A percentile compares a stretch with the other conserved stretches of the same genome.
Conservation (phyloP, 2,797 vertebrate species). For the Eulemur rubriventer region DNA sequence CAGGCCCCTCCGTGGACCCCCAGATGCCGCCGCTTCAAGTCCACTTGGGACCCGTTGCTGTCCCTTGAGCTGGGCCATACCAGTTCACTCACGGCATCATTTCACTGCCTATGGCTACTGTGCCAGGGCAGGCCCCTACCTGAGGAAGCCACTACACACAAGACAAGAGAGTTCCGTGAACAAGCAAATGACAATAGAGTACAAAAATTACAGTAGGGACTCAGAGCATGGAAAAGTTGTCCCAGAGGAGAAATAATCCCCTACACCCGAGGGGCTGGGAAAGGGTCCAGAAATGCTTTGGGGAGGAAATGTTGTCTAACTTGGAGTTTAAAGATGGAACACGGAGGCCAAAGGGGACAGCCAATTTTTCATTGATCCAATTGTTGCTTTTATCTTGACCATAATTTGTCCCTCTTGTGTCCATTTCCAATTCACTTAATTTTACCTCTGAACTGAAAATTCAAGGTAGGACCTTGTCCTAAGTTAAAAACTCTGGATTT, state of each 20-base stretch:
- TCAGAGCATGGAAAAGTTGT: neutral
- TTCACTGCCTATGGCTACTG: neutral
- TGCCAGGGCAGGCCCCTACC: neutral
- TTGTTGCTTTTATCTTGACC: neutral
- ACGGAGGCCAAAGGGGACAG: neutral
- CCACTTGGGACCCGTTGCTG: neutral
- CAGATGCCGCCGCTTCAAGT: neutral
- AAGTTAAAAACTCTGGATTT: neutral
- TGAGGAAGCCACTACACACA: neutral
- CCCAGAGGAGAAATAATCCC: neutral
- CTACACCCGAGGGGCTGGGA: neutral
- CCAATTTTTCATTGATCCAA: neutral
- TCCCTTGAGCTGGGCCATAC: neutral
- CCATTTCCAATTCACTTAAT: neutral
- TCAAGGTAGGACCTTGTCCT: neutral
- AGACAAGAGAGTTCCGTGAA: neutral
- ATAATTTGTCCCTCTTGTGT: neutral
- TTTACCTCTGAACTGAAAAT: neutral
- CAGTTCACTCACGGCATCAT: neutral
- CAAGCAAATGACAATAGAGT: no score
- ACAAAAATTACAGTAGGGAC: neutral
- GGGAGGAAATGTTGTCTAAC: neutral
- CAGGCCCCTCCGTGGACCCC: neutral
- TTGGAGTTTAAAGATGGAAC: neutral
- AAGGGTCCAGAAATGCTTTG: neutral